Conservation (phyloP, 2,888 invertebrate genomes). For the Parasteatoda lunata region DNA sequence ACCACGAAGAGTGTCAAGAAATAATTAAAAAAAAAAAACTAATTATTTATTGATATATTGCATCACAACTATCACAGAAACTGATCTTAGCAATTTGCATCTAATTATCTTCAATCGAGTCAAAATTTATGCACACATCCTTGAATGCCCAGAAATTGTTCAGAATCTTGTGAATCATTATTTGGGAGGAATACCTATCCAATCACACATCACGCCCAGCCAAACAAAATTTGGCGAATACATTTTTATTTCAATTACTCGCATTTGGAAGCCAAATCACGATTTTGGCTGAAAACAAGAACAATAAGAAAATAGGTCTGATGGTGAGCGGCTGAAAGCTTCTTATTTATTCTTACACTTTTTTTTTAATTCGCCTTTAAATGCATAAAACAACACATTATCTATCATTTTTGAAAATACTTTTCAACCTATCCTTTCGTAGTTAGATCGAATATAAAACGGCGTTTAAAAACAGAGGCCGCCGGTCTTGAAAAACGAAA, state of each 20-base stretch:
- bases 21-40: too few relatives aligned
- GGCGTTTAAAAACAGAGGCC: slow-evolving; percentile 33
- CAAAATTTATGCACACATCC: neutral
- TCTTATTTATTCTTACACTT: too few relatives aligned
- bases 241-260: neutral
- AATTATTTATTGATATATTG: too few relatives aligned
- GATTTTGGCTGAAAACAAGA: neutral
- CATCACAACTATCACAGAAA: neutral
- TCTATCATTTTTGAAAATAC: slow-evolving; percentile 34
- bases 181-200: neutral
- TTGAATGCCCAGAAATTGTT: neutral
- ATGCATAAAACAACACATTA: slow-evolving; percentile 43
- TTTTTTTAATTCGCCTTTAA: neutral
- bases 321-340: neutral
- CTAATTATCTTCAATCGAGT: neutral
- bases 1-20: too few relatives aligned
- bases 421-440: slow-evolving; percentile 38
- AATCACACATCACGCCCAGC: neutral
- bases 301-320: neutral
- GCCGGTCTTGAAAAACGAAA: slow-evolving; percentile 10
- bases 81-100: neutral
- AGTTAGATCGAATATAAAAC: slow-evolving; percentile 38
- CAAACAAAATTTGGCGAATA: neutral
- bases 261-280: neutral
- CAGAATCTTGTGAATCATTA: neutral